Base-by-base conservation (phyloP, 1,140 invertebrate genomes). In the Dendroctonus valens region DNA sequence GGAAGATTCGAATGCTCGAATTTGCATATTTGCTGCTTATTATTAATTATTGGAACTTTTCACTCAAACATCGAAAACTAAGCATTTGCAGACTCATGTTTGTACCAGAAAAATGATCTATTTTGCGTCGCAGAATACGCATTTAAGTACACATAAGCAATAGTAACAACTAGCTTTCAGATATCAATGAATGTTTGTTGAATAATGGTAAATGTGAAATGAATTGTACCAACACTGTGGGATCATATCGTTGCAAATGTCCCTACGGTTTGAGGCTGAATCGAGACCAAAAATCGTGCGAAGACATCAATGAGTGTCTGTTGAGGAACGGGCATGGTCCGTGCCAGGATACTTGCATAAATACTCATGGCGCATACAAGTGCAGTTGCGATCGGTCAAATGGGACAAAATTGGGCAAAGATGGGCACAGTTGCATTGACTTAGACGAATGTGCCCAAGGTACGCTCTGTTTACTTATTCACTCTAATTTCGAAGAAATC, bases 231-330 rank as follows among this genome's bases (percentile, higher is more conserved):
- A 93, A 93, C 73, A 80, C 80, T 7, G 80, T 81, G 2, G 91
- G 91, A 5, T 84, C 83, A n/a, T 93, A 90, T 74, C 80, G 78
- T 5, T 93, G 91, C 74, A 80, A 88, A 60, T 94, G 92, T 75
- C 90, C 89, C n/a, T 77, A 81, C 57, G 91, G 91, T 8, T 92
- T 84, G 75, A 81, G 82, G 6, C 73, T 87, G 26, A 84, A 80
- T 74, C 81, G 80, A 7, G 84, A 86, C 74, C 70, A 71, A 0
- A 81, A 81, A 58, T 79, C 73, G 7, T 83, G 83, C 73, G 82
- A 83, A 78, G 89, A 95, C 78, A 84, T 93, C 65, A 88, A 95
- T 79, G 92, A 95, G 79, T 95, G 93, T 72, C 70, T 77, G 69
- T 80, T 83, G 59, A 83, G 85, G 41, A 90, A 90, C 74, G 89